A percentile compares a stretch with the other conserved stretches of the same genome.
Conservation (phyloP, 2,797 vertebrate species). For the Spondyliosoma cantharus region DNA sequence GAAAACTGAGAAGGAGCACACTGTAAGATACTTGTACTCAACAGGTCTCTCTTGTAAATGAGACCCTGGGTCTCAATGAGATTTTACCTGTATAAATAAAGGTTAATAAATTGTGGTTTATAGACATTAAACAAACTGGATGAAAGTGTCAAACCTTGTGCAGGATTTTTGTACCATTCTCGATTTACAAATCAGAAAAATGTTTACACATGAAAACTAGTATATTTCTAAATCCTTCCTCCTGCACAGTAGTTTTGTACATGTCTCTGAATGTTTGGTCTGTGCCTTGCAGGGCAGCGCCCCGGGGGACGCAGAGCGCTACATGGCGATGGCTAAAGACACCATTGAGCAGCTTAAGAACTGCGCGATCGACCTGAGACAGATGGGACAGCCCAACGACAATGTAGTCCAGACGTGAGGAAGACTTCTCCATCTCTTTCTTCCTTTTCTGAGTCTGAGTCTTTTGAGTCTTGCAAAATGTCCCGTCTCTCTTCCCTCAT, state of each 20-base stretch:
- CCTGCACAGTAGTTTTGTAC: neutral
- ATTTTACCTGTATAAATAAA: too few relatives aligned
- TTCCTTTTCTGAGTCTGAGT: neutral
- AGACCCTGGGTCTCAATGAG: too few relatives aligned
- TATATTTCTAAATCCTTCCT: neutral
- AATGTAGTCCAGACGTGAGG: slow-evolving; percentile 74
- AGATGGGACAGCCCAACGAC: slow-evolving; percentile 77
- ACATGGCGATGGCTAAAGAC: slow-evolving; percentile 73
- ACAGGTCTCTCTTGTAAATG: too few relatives aligned
- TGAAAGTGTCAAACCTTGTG: neutral
- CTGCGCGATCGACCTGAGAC: slow-evolving; percentile 67
- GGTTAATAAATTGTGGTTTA: neutral
- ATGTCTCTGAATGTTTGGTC: neutral
- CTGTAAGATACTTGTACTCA: neutral
- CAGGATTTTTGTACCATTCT: neutral
- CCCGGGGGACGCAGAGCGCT: slow-evolving; percentile 68
- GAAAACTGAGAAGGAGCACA: too few relatives aligned
- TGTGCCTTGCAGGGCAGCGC: slow-evolving; percentile 60
- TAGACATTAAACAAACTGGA: neutral
- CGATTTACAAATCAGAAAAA: neutral
- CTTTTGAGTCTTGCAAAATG: neutral
- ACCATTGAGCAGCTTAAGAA: slow-evolving; percentile 72
- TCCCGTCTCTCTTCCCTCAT: neutral
- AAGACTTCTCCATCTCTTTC: neutral
- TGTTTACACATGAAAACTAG: neutral